phyloP scores from a whole-genome alignment of 2,797 vertebrate species.

The Gallinago stenura region DNA sequence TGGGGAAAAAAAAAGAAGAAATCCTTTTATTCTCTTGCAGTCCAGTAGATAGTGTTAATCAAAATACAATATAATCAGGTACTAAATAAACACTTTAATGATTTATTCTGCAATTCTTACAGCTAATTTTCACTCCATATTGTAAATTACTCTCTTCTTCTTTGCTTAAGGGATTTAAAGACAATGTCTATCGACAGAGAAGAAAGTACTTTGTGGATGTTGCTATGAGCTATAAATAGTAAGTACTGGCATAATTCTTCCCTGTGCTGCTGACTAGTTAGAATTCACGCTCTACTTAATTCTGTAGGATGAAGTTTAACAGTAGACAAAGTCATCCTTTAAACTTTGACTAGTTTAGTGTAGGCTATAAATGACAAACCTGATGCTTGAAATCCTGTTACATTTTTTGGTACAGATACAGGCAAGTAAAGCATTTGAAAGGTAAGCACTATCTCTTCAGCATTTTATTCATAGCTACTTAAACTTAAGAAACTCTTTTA shows the following conservation, averaged over 20 bases:
- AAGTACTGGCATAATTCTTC: conserved; percentile 79
- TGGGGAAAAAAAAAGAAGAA: not conserved
- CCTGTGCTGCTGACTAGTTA: conserved; percentile 34
- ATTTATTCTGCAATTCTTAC: conserved; percentile 53
- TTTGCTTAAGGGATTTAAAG: conserved; percentile 93
- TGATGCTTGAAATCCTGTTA: conserved; percentile 16
- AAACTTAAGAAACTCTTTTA: conserved; percentile 11
- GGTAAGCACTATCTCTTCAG: not conserved
- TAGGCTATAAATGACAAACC: conserved; percentile 21
- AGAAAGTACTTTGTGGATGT: conserved; percentile 98
- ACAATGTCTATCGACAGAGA: conserved; percentile 95
- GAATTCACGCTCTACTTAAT: conserved; percentile 40
- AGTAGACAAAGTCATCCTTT: conserved; percentile 26
- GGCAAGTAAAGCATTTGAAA: not conserved
- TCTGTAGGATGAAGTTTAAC: conserved; percentile 42
- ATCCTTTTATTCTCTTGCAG: not conserved
- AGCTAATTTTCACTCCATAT: conserved; percentile 31
- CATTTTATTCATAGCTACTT: not conserved
- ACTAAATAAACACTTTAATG: conserved; percentile 34
- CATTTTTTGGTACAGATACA: conserved; percentile 23
- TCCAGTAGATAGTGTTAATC: not conserved
- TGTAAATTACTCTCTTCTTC: conserved; percentile 69
- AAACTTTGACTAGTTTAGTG: conserved; percentile 26
- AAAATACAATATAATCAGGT: conserved; percentile 33
- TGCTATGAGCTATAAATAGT: conserved; percentile 98